phyloP scores from a whole-genome alignment of 2,888 invertebrate species.

The Cephus spinipes region DNA sequence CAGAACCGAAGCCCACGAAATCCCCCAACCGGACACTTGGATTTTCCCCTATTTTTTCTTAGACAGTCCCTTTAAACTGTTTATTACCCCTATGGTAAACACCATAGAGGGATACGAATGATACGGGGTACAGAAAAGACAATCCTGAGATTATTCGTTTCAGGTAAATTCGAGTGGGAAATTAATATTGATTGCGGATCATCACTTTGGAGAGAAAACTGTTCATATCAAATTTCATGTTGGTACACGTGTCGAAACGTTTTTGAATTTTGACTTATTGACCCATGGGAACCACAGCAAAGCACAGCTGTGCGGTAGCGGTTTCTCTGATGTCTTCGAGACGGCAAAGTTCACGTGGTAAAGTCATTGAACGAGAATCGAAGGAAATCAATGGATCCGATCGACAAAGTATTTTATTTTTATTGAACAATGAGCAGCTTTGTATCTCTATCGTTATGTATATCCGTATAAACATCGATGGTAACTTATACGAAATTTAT shows the following conservation, averaged over 20 bases:
- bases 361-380: not conserved
- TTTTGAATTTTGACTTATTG: slow-evolving; percentile 34
- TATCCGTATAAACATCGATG: not conserved
- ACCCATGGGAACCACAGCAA: slow-evolving; percentile 11
- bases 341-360: not conserved
- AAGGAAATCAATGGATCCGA: not conserved
- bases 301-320: slow-evolving; percentile 44
- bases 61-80: not conserved
- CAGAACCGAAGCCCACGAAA: slow-evolving; percentile 13
- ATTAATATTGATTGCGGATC: not conserved
- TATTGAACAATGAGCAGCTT: not conserved
- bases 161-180: not conserved
- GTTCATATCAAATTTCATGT: slow-evolving; percentile 56
- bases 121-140: not conserved
- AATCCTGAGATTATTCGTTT: not conserved
- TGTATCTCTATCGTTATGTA: not conserved
- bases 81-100: not conserved
- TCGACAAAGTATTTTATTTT: not conserved
- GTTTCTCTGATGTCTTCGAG: slow-evolving; percentile 30
- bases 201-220: not conserved
- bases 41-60: not conserved
- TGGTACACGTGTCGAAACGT: slow-evolving; percentile 58
- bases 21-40: not conserved
- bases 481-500: slow-evolving; percentile 18
- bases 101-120: not conserved